Evolutionary conservation across 2,888 invertebrate genomes (phyloP).

Genomic region (Eurois occulta): DNA sequence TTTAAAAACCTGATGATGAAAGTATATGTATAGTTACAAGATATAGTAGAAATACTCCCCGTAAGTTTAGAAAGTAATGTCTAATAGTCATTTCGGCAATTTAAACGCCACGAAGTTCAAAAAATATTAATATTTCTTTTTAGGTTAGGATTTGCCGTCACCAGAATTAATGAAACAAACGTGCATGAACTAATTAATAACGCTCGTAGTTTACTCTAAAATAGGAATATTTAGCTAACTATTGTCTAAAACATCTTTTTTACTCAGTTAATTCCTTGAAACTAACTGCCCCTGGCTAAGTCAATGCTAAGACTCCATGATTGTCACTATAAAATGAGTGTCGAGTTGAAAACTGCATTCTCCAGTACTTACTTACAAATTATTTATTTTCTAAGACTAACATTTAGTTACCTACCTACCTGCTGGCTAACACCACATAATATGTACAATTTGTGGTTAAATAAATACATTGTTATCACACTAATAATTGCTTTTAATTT

Average conservation of each 20-base stretch:
- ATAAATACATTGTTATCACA: no score
- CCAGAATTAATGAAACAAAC: conserved; percentile 15
- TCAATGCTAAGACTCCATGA: conserved; percentile 7
- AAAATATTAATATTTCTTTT: conserved; percentile 13
- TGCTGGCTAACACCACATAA: no score
- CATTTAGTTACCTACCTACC: no score
- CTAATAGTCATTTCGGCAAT: background rate
- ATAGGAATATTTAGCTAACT: conserved; percentile 1
- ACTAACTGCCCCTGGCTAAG: background rate
- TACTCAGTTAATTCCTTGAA: conserved; percentile 8
- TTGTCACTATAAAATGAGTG: conserved; percentile 3
- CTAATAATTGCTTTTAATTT: no score
- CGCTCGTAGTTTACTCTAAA: conserved; percentile 1
- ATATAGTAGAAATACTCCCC: conserved; percentile 5
- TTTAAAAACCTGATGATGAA: conserved; percentile 19
- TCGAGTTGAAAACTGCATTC: background rate
- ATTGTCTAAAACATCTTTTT: conserved; percentile 15
- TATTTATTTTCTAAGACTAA: no score
- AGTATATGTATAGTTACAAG: conserved; percentile 16
- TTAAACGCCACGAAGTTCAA: background rate
- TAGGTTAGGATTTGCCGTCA: conserved; percentile 7
- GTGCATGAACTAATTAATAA: conserved; percentile 15
- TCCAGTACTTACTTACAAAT: no score
- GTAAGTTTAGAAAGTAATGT: conserved; percentile 15
- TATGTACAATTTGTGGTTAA: no score